A percentile compares a stretch with the other conserved stretches of the same genome.
Evolutionary conservation across 2,113 vertebrate species (phyloP).

Genomic region (Oxygymnocypris stewartii): DNA sequence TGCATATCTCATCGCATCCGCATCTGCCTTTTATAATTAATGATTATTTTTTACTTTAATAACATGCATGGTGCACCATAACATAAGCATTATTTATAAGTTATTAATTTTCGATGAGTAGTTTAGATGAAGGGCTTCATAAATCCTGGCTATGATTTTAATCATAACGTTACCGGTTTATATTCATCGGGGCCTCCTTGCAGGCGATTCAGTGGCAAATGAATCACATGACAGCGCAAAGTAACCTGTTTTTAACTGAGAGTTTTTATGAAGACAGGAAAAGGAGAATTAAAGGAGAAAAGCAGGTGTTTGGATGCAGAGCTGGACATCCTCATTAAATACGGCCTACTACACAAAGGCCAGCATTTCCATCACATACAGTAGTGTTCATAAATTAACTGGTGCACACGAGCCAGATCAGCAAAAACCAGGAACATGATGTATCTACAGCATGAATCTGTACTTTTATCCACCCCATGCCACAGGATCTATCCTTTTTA

Average conservation of each 20-base stretch:
- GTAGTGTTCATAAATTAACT: background rate
- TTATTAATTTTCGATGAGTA: background rate
- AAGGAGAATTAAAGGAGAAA: background rate
- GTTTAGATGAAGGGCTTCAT: background rate
- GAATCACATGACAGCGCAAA: background rate
- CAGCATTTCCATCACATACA: background rate
- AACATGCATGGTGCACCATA: background rate
- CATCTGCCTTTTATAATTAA: background rate
- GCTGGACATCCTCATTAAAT: background rate
- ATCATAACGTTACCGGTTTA: background rate
- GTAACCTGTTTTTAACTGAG: background rate
- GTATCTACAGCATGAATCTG: background rate
- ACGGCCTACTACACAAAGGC: conserved; percentile 5
- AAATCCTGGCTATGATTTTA: background rate
- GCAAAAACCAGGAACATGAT: background rate
- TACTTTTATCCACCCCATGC: background rate
- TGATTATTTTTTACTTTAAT: background rate
- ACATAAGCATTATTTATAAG: background rate
- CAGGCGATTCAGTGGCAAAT: background rate
- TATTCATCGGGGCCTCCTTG: conserved; percentile 14
- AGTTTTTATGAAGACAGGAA: background rate
- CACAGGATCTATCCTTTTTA: background rate
- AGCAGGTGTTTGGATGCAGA: background rate
- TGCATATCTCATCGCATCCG: background rate
- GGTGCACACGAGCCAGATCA: background rate